These are phyloP conservation scores for Ictalurus punctatus DNA, from an alignment of 2,113 vertebrate species.

Conservation along the genomic window DNA sequence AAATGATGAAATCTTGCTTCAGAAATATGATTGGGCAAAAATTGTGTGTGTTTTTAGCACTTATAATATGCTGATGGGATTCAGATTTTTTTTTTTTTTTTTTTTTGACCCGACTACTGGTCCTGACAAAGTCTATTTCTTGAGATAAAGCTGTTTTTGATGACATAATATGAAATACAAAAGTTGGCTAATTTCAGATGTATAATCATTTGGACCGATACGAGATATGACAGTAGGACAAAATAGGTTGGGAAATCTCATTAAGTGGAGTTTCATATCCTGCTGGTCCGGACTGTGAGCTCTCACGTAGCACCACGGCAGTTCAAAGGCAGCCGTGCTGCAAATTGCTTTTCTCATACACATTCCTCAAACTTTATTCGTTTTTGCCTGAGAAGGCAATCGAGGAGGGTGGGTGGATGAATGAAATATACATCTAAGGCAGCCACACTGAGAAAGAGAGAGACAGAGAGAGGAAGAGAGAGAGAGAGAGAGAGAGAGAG, in stretches of 20 bases:
- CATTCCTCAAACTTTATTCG: constrained; percentile 45
- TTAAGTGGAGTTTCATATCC: constrained; percentile 42
- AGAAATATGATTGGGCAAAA: neutral
- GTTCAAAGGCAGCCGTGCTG: constrained; percentile 38
- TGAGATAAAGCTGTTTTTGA: constrained; percentile 7
- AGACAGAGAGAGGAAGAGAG: neutral
- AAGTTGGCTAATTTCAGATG: constrained; percentile 32
- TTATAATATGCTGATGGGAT: neutral
- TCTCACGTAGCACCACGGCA: neutral
- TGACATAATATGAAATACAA: constrained; percentile 10
- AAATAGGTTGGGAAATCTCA: constrained; percentile 43
- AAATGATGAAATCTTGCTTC: neutral
- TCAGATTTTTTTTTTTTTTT: neutral
- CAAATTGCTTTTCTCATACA: constrained; percentile 43
- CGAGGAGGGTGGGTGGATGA: neutral
- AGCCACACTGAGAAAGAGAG: neutral
- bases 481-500: constrained; percentile 13
- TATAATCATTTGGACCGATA: constrained; percentile 15
- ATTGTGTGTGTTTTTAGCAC: neutral
- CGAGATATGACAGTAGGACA: constrained; percentile 30
- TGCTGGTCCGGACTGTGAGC: constrained; percentile 11
- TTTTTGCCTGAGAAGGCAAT: constrained; percentile 38
- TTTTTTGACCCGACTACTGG: neutral
- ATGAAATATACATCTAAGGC: constrained; percentile 40
- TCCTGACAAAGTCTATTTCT: neutral